Conservation (phyloP, 1,140 invertebrate genomes). For the Oppia nitens region DNA sequence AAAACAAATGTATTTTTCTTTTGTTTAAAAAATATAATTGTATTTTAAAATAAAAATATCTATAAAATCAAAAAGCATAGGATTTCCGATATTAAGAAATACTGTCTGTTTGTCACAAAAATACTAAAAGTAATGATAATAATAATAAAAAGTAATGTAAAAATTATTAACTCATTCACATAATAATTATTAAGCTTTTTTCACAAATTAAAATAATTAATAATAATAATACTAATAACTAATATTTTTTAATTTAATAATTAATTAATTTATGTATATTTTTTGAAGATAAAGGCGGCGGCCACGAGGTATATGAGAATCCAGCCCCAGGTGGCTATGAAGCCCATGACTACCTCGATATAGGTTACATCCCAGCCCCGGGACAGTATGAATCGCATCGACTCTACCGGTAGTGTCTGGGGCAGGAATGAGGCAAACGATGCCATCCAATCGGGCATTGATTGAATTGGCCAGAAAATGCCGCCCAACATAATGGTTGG, state of each 20-base stretch:
- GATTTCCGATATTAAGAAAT: too few relatives aligned
- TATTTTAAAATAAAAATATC: too few relatives aligned
- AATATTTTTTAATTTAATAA: background rate
- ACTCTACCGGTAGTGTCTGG: slow-evolving; percentile 51
- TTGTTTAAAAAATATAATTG: too few relatives aligned
- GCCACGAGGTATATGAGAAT: slow-evolving; percentile 50
- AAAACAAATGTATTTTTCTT: too few relatives aligned
- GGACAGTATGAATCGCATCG: slow-evolving; percentile 17
- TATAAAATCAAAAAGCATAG: too few relatives aligned
- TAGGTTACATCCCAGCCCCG: slow-evolving; percentile 15
- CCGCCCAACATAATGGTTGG: slow-evolving; percentile 78
- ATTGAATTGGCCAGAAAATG: slow-evolving; percentile 75
- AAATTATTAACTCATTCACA: too few relatives aligned
- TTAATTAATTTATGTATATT: slow-evolving; percentile 14
- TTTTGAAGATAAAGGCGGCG: slow-evolving; percentile 37
- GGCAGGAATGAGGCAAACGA: slow-evolving; percentile 69
- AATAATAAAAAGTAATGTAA: too few relatives aligned
- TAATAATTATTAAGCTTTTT: too few relatives aligned
- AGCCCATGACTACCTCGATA: slow-evolving; percentile 23
- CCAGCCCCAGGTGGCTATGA: slow-evolving; percentile 16
- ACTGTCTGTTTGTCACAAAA: too few relatives aligned
- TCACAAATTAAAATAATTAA: too few relatives aligned
- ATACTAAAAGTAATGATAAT: too few relatives aligned
- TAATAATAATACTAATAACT: too few relatives aligned
- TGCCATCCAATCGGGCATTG: slow-evolving; percentile 67